These are phyloP conservation scores for Alentia gelatinosa DNA, from an alignment of 2,888 invertebrate genomes.

Conservation along the genomic window DNA sequence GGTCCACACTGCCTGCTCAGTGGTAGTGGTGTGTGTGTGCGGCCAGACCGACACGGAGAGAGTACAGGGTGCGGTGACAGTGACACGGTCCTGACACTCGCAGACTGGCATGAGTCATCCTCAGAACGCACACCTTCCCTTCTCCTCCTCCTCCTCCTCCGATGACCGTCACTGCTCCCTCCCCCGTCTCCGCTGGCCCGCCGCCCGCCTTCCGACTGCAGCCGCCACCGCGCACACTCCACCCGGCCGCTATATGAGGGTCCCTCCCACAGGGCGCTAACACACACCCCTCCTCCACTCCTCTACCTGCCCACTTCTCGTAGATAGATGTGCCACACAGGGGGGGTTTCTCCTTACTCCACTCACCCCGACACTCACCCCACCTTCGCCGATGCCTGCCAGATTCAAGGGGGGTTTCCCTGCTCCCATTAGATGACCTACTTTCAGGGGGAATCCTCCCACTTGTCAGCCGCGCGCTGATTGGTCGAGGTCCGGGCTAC, in stretches of 20 bases:
- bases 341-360: not conserved
- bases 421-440: not conserved
- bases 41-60: too few species aligned
- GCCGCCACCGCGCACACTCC: not conserved
- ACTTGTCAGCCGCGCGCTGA: not conserved
- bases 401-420: not conserved
- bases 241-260: not conserved
- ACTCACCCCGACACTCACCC: not conserved
- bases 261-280: not conserved
- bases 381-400: not conserved
- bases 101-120: too few species aligned
- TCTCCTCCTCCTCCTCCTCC: not conserved
- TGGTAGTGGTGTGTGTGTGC: not conserved
- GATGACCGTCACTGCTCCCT: not conserved
- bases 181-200: not conserved
- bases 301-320: not conserved
- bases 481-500: not conserved
- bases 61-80: too few species aligned
- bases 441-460: not conserved
- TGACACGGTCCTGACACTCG: too few species aligned
- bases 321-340: too few species aligned
- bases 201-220: not conserved
- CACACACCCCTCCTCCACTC: not conserved
- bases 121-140: too few species aligned
- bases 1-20: not conserved